Evolutionary conservation across 2,113 vertebrate genomes (phyloP).

Genomic region (Azemiops feae): DNA sequence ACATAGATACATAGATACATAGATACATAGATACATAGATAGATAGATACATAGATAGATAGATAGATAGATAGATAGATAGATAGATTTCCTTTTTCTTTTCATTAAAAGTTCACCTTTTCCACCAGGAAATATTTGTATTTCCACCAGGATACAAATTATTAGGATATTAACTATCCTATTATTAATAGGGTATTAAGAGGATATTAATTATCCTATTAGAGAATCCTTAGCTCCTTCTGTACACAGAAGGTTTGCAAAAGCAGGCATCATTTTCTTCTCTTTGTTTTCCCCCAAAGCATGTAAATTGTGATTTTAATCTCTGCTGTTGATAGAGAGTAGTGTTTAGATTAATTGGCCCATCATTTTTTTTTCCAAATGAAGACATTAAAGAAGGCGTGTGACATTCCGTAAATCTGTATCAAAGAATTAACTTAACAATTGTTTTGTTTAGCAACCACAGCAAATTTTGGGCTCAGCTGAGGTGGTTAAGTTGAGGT

Average conservation of each 20-base stretch:
- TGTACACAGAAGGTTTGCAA: background rate
- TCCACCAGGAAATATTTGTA: background rate
- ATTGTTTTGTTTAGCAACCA: no score
- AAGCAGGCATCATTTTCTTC: background rate
- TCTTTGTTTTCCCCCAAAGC: slow-evolving; percentile 9
- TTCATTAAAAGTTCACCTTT: background rate
- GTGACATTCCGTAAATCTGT: background rate
- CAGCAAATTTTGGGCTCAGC: no score
- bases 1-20: no score
- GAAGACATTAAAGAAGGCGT: background rate
- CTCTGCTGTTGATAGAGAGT: background rate
- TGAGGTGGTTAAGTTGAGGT: no score
- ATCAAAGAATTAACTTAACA: background rate
- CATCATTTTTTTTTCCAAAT: background rate
- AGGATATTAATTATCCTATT: background rate
- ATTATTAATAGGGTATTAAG: background rate
- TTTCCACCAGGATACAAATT: background rate
- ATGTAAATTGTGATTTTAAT: slow-evolving; percentile 11
- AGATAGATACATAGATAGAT: no score
- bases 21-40: no score
- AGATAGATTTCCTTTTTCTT: background rate
- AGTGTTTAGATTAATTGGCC: slow-evolving; percentile 6
- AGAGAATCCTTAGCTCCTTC: background rate
- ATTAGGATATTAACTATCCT: background rate
- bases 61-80: no score